Evolutionary conservation across 2,113 vertebrate genomes (phyloP).

Genomic region (Macroglossus sobrinus): DNA sequence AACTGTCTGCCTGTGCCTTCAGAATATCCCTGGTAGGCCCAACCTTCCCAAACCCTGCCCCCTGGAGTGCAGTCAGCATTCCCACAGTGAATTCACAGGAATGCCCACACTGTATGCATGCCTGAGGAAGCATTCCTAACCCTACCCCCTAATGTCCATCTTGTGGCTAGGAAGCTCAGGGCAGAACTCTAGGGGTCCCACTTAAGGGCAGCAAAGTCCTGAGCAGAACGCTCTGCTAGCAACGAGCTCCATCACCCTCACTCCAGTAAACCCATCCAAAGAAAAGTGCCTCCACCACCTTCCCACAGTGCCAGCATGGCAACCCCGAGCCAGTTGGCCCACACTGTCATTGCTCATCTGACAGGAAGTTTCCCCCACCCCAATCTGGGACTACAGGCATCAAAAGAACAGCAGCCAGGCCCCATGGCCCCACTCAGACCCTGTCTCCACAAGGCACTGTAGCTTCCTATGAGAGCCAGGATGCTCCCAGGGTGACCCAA

Average conservation of each 20-base stretch:
- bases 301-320: no score
- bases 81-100: neutral
- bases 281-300: neutral
- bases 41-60: fast-evolving
- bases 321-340: neutral
- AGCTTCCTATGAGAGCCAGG: neutral
- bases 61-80: neutral
- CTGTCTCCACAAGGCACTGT: neutral
- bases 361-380: neutral
- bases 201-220: neutral
- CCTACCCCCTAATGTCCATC: neutral
- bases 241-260: neutral
- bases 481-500: neutral
- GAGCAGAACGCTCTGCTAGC: neutral
- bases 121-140: neutral
- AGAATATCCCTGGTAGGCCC: neutral
- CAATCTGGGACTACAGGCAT: neutral
- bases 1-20: neutral
- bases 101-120: no score
- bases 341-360: neutral
- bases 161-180: neutral
- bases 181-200: neutral
- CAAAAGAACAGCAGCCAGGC: neutral
- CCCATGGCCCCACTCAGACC: neutral
- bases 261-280: neutral